Evolutionary conservation across 2,113 vertebrate genomes (phyloP), one percentile per base, ranked within the genome.

Genomic region (Cygnus buccinator): DNA sequence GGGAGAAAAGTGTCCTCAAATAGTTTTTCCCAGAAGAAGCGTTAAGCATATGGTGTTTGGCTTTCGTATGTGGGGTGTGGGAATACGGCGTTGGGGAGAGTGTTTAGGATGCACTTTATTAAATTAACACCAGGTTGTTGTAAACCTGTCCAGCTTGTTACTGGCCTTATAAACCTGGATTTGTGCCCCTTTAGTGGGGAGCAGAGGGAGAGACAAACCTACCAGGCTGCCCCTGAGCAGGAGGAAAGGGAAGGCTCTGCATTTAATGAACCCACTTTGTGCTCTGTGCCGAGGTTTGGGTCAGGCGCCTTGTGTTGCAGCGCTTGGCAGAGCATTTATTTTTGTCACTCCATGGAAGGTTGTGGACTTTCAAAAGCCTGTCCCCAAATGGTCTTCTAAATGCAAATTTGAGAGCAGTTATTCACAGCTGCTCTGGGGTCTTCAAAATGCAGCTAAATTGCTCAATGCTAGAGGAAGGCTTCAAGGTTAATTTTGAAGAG

Each of bases 351-450:
- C 3, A 2, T 65, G 18, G 72, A 86, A 75, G 46, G 61, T 37
- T 74, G 50, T 70, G 85, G 68, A 0, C 65, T 87, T 84, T 70
- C n/a, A 77, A 97, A 95, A 86, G 91, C 76, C 65, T 82, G 83
- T 94, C 80, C 86, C 89, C 65, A 74, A 80, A 92, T 63, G 80
- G 86, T 92, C 89, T 88, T 70, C 83, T 62, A 89, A 89, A 71
- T 67, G 29, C 84, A 87, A 80, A 92, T 81, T 50, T 2, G 3
- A 44, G 26, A 16, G 13, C 3, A 21, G 44, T 37, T 62, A 55
- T 82, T 92, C 31, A 59, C 26, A 29, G 80, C 52, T 93, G 67
- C 70, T 84, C 57, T 20, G 11, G n/a, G 57, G 70, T 46, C 84
- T 94, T 72, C 65, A 63, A 59, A 82, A 90, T 10, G 25, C n/a